Conservation (phyloP, 1,140 invertebrate genomes). For the Steinernema feltiae region DNA sequence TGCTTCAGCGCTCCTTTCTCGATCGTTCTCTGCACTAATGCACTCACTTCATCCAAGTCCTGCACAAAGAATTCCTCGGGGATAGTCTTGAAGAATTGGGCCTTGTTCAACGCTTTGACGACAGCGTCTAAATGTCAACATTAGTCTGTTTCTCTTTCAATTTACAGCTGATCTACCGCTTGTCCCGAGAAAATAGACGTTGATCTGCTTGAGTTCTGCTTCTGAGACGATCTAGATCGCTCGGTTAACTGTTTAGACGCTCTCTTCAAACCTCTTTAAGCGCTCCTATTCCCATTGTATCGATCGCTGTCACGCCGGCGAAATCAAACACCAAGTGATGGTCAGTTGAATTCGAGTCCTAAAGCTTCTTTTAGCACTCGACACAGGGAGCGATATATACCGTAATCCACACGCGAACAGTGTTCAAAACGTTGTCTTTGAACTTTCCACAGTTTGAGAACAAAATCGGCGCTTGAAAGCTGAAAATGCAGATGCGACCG, state of each 20-base stretch:
- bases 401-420: not conserved
- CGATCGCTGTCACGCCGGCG: not conserved
- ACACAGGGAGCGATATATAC: not conserved
- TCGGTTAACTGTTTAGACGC: not conserved
- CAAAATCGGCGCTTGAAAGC: not conserved
- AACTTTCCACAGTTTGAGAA: not conserved
- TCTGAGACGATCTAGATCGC: not conserved
- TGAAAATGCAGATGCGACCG: not conserved
- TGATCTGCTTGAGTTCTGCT: not conserved
- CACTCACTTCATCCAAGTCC: not conserved
- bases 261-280: not conserved
- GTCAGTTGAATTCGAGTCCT: not conserved
- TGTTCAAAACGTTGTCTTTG: not conserved
- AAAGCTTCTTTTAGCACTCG: not conserved
- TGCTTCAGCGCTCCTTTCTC: not conserved
- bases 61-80: not conserved
- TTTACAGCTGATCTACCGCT: not conserved
- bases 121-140: not conserved
- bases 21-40: not conserved
- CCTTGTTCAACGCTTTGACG: not conserved
- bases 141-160: not conserved
- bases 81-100: not conserved
- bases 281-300: not conserved
- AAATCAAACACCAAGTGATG: not conserved
- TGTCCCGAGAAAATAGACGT: not conserved